Conservation (phyloP, 2,797 vertebrate species). For the Leptodactylus fallax region DNA sequence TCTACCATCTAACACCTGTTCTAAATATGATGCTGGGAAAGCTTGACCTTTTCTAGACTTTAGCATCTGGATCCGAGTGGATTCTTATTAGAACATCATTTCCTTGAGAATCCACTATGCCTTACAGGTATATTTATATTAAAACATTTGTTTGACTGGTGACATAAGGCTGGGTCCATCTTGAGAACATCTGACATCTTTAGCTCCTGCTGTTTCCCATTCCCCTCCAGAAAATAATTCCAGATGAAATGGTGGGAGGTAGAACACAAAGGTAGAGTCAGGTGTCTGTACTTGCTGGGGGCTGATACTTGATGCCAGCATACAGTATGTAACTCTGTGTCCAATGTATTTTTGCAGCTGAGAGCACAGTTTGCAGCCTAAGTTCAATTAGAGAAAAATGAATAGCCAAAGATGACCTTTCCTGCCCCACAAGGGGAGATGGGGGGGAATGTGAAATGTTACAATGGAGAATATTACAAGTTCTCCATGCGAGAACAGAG, state of each 20-base stretch:
- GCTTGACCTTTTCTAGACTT: constrained; percentile 40
- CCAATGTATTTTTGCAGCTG: constrained; percentile 82
- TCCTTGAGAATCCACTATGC: constrained; percentile 54
- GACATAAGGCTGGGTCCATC: constrained; percentile 47
- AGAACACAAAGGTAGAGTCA: constrained; percentile 59
- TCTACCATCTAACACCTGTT: constrained; percentile 46
- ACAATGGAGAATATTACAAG: constrained; percentile 28
- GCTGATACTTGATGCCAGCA: constrained; percentile 72
- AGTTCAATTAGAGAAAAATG: constrained; percentile 50
- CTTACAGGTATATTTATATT: constrained; percentile 64
- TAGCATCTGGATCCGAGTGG: constrained; percentile 53
- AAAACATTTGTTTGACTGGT: constrained; percentile 42
- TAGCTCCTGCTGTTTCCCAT: constrained; percentile 54
- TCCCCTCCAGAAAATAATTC: constrained; percentile 56
- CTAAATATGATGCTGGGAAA: constrained; percentile 26
- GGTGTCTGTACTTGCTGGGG: constrained; percentile 66
- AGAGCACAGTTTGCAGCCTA: constrained; percentile 70
- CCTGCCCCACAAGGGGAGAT: constrained; percentile 19
- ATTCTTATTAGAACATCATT: constrained; percentile 28
- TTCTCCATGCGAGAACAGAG: constrained; percentile 44
- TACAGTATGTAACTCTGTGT: constrained; percentile 71
- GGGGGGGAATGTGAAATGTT: constrained; percentile 16
- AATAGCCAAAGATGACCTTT: background rate
- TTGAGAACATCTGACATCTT: constrained; percentile 58
- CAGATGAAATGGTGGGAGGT: constrained; percentile 62